Conservation (phyloP, 2,113 vertebrate genomes). For the Urocitellus parryii region DNA sequence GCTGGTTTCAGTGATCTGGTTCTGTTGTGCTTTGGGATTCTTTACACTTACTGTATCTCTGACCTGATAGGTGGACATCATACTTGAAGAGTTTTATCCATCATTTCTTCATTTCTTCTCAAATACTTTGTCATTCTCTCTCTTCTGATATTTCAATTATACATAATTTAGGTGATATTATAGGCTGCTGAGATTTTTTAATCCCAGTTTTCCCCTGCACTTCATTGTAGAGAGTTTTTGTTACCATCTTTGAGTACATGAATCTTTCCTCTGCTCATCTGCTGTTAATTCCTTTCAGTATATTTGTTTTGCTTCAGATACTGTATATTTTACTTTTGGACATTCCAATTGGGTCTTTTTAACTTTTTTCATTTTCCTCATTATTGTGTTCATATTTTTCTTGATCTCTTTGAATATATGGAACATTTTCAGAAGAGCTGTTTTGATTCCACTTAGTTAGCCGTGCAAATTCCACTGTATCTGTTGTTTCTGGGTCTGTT, state of each 20-base stretch:
- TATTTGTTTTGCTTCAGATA: constrained; percentile 9
- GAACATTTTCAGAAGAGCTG: background rate
- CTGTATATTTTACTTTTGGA: background rate
- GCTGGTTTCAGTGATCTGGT: background rate
- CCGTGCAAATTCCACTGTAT: background rate
- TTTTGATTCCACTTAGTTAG: constrained; percentile 14
- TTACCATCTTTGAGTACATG: background rate
- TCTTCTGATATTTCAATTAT: background rate
- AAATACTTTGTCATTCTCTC: background rate
- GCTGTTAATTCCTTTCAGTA: background rate
- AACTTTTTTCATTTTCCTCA: background rate
- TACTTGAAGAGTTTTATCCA: background rate
- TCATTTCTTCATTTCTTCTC: constrained; percentile 33
- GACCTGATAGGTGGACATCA: background rate
- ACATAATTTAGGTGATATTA: background rate
- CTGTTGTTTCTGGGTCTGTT: background rate
- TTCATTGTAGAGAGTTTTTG: constrained; percentile 1
- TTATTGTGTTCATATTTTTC: background rate
- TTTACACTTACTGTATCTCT: background rate
- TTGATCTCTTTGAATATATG: background rate
- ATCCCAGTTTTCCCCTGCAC: background rate
- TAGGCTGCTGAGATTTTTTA: background rate
- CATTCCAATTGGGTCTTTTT: background rate
- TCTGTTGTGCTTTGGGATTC: background rate
- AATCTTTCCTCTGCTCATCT: background rate